Conservation (phyloP, 2,888 invertebrate species). For the Chrysolina oricalcia region DNA sequence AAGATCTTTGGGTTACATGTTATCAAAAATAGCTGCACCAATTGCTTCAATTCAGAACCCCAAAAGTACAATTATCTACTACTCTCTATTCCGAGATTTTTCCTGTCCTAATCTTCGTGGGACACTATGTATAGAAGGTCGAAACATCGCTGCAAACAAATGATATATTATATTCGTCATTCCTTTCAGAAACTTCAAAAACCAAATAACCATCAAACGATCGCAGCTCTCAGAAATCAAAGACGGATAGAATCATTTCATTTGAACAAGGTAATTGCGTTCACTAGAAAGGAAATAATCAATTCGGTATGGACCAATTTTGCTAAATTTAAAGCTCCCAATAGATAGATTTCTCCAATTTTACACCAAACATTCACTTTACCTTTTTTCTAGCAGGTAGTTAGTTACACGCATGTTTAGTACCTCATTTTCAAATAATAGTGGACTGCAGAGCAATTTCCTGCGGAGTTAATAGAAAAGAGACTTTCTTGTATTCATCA, state of each 20-base stretch:
- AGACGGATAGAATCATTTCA: constrained; percentile 7
- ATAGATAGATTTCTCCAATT: constrained; percentile 31
- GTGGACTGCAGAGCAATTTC: constrained; percentile 5
- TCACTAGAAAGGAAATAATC: constrained; percentile 27
- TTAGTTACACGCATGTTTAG: constrained; percentile 34
- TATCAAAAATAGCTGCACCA: no score
- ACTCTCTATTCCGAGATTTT: no score
- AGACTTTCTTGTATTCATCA: background rate
- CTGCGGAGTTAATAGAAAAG: background rate
- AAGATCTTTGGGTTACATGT: no score
- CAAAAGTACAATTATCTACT: no score
- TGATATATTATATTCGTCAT: no score
- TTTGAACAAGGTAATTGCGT: constrained; percentile 20
- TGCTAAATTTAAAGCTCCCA: constrained; percentile 13
- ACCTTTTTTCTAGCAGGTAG: constrained; percentile 4
- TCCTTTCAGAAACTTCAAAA: no score
- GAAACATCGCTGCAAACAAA: no score
- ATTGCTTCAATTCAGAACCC: no score
- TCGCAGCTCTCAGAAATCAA: background rate
- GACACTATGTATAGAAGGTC: no score
- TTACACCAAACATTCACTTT: constrained; percentile 27
- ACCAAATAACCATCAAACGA: background rate
- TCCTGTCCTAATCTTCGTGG: no score
- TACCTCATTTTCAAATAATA: constrained; percentile 22
- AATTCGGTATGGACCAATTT: constrained; percentile 30